phyloP scores from a whole-genome alignment of 2,797 vertebrate species.

The Ficedula albicollis region DNA sequence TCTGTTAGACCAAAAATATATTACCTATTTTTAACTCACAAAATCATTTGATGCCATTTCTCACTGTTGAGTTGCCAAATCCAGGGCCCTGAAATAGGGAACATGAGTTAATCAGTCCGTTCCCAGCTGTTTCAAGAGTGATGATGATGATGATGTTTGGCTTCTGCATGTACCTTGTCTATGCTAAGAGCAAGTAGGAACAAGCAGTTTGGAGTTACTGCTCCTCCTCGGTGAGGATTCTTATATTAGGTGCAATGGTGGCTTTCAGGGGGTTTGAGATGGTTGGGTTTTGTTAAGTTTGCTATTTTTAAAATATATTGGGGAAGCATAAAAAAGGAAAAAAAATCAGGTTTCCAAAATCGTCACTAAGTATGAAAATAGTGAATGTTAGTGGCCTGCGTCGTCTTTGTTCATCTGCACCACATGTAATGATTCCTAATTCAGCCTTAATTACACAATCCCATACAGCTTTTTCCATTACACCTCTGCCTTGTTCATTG shows the following conservation, averaged over 20 bases:
- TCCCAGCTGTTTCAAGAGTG: background rate
- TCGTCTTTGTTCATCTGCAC: background rate
- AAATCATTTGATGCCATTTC: background rate
- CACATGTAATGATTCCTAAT: background rate
- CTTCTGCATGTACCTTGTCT: background rate
- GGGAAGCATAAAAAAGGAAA: too few species aligned
- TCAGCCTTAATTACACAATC: slow-evolving; percentile 26
- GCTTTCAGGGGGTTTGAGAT: background rate
- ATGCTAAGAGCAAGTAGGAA: background rate
- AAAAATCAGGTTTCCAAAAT: background rate
- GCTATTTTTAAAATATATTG: background rate
- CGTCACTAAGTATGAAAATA: background rate
- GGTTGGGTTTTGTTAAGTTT: background rate
- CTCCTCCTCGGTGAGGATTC: background rate
- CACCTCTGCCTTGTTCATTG: slow-evolving; percentile 31
- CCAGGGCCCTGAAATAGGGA: background rate
- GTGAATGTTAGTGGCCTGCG: background rate
- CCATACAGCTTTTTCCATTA: slow-evolving; percentile 8
- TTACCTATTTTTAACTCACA: too few species aligned
- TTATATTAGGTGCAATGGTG: background rate
- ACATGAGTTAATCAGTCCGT: rapidly evolving
- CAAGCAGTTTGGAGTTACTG: background rate
- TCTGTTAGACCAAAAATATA: background rate
- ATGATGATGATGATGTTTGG: background rate
- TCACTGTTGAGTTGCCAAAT: background rate